A percentile compares a stretch with the other conserved stretches of the same genome.
These are phyloP conservation scores for Sinopyrophorus schimmeli DNA, from an alignment of 2,888 invertebrate genomes.

Conservation along the genomic window DNA sequence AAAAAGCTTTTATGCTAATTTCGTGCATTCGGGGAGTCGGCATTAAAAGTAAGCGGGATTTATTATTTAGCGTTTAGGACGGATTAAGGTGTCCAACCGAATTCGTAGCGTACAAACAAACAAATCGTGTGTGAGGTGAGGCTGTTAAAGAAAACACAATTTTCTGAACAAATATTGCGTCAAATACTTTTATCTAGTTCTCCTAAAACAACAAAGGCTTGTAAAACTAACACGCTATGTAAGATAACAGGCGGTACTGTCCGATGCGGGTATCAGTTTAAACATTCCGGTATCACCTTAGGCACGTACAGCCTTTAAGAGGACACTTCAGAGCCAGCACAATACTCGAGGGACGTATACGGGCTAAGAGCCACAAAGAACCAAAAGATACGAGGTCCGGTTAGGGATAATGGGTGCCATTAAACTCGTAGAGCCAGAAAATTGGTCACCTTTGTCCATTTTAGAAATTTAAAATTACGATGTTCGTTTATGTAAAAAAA, in stretches of 20 bases:
- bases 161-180: conserved; percentile 30
- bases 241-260: conserved; percentile 34
- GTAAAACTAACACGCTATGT: conserved; percentile 35
- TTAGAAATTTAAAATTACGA: conserved; percentile 14
- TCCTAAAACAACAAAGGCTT: conserved; percentile 35
- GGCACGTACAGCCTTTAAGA: conserved; percentile 37
- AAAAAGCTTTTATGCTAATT: too few relatives aligned
- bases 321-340: conserved; percentile 32
- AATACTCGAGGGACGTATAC: conserved; percentile 32
- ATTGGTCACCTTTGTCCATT: conserved; percentile 18
- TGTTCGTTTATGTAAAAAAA: too few relatives aligned
- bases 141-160: conserved; percentile 33
- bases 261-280: conserved; percentile 37
- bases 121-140: conserved; percentile 25
- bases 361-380: conserved; percentile 31
- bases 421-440: conserved; percentile 12
- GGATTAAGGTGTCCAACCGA: too few relatives aligned
- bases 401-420: conserved; percentile 14
- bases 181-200: conserved; percentile 23
- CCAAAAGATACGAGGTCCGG: conserved; percentile 32
- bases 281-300: conserved; percentile 35
- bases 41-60: too few relatives aligned
- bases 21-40: too few relatives aligned
- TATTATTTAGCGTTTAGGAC: too few relatives aligned
- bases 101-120: conserved; percentile 20